phyloP scores from a whole-genome alignment of 2,888 invertebrate genomes.

The Noctua fimbriata region DNA sequence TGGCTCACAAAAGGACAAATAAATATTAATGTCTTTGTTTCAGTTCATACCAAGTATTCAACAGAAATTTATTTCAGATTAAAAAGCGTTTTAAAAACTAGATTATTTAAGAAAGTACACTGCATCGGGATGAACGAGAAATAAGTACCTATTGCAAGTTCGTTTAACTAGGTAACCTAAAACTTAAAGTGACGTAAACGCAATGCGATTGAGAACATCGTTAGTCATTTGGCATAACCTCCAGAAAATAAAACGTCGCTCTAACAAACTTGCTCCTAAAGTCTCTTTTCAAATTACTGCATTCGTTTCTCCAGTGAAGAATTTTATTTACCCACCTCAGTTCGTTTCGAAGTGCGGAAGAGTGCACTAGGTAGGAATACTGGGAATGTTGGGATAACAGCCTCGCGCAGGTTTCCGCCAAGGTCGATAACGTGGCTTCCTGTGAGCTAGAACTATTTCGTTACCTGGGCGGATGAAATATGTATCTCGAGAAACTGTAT shows the following conservation, averaged over 20 bases:
- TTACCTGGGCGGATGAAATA: constrained; percentile 30
- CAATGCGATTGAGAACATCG: neutral
- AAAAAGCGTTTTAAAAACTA: neutral
- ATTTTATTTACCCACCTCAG: constrained; percentile 21
- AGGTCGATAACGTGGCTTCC: constrained; percentile 80
- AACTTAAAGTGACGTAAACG: neutral
- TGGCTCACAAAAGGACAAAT: constrained; percentile 48
- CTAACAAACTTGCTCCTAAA: neutral
- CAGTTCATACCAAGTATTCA: constrained; percentile 60
- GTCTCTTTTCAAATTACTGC: constrained; percentile 19
- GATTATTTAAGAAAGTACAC: no score
- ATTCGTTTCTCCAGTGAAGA: neutral
- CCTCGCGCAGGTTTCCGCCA: constrained; percentile 71
- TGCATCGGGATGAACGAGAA: neutral
- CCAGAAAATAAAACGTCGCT: neutral
- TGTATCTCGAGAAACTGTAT: constrained; percentile 14
- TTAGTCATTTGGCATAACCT: neutral
- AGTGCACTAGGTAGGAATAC: constrained; percentile 40
- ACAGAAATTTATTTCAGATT: constrained; percentile 39
- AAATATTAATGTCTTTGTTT: constrained; percentile 64
- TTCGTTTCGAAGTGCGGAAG: constrained; percentile 26
- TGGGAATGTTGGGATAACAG: constrained; percentile 63
- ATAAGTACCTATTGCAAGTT: neutral
- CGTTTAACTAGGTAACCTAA: neutral
- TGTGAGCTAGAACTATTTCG: constrained; percentile 64